Base-by-base conservation (phyloP, 2,797 vertebrate species). In the Macropus fuliginosus region DNA sequence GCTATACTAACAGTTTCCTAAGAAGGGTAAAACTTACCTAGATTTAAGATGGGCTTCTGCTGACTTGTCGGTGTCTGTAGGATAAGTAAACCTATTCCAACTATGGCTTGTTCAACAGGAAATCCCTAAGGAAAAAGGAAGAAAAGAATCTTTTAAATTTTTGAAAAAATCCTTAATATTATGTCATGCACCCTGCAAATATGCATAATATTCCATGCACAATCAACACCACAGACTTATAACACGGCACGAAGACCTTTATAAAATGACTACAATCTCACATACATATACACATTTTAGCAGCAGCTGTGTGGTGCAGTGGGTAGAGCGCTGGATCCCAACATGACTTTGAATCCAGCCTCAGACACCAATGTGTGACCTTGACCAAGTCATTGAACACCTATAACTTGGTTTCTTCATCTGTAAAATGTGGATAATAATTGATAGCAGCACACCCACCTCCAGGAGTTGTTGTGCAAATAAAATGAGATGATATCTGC, bases 31-130 rank as follows among this genome's bases (percentile, higher is more conserved):
- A 93, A 95, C 59, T 98, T 99, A 99, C 99, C 99, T 91, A 99
- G 98, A 96, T 97, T 99, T 95, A 99, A 98, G 90, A 99, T 96
- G 93, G 98, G 95, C 31, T 98, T 99, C 96, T 99, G 99, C 95
- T 99, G 99, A 95, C 98, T 98, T 97, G 99, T 98, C 31, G 99
- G 99, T 92, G 99, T 98, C 91, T 99, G 99, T 0, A 99, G 98
- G 93, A 99, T 98, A 28, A 99, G 98, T 97, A 99, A 97, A 0
- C 99, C 99, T 96, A 99, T 97, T 11, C 99, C 99, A 98, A 99
- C 98, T 97, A 99, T 59, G 97, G 98, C 97, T 94, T 99, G 98
- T 21, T 99, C 99, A 96, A 98, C 95, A 14, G 99, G 99, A 97
- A 99, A 98, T 91, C 98, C 98, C 99, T 99, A 93, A 0, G 91